Evolutionary conservation across 2,888 invertebrate genomes (phyloP).

Genomic region (Leptogaster cylindrica): DNA sequence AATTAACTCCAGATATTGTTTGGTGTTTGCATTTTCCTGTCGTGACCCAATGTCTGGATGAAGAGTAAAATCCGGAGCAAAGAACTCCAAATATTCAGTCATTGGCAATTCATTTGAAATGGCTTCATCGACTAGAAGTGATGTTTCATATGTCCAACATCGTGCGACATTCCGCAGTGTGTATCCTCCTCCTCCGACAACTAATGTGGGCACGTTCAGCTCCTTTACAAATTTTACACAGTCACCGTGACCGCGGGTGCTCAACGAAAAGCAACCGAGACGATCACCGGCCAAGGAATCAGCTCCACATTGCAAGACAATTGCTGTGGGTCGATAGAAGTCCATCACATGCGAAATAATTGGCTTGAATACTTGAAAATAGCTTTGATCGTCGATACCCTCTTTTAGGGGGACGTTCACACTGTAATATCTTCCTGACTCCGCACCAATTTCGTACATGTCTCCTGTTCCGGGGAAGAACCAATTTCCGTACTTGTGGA

Average conservation of each 20-base stretch:
- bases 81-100: conserved; percentile 96
- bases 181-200: conserved; percentile 85
- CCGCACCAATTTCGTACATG: conserved; percentile 98
- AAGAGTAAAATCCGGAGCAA: conserved; percentile 94
- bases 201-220: conserved; percentile 88
- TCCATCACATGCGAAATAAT: conserved; percentile 94
- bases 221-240: conserved; percentile 96
- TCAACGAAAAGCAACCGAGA: conserved; percentile 95
- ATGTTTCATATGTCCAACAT: conserved; percentile 99
- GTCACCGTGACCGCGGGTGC: conserved; percentile 94
- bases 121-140: conserved; percentile 87
- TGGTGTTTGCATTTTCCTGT: conserved; percentile 92
- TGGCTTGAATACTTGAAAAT: conserved; percentile 93
- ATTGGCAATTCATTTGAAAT: conserved; percentile 95
- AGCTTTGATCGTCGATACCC: conserved; percentile 94
- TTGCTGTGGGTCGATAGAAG: conserved; percentile 93
- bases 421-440: conserved; percentile 94
- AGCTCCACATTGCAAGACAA: conserved; percentile 97
- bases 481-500: conserved; percentile 97
- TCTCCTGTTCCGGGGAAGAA: conserved; percentile 99
- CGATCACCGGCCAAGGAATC: conserved; percentile 95
- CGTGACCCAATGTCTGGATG: conserved; percentile 90
- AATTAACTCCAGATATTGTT: conserved; percentile 90
- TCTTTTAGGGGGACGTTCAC: conserved; percentile 98
- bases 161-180: conserved; percentile 96